phyloP scores from a whole-genome alignment of 2,888 invertebrate genomes.

The Agapetus fuscipes region DNA sequence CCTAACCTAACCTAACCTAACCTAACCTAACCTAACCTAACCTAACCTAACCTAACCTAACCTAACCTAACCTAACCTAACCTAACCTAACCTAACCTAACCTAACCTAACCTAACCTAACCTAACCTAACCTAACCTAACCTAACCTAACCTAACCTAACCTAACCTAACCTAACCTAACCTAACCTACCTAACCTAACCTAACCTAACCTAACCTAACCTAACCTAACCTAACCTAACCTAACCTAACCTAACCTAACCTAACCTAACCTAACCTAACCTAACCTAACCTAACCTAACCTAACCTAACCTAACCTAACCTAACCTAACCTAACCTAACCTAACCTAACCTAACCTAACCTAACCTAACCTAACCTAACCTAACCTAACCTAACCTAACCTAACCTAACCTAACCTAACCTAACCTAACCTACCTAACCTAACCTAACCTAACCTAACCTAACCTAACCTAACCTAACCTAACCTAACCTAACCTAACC shows the following conservation, averaged over 20 bases:
- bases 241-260: conserved; percentile 19
- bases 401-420: conserved; percentile 20
- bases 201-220: conserved; percentile 18
- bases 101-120: conserved; percentile 15
- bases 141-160: conserved; percentile 17
- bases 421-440: too few species aligned
- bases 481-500: conserved; percentile 23
- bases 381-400: conserved; percentile 22
- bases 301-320: conserved; percentile 22
- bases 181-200: too few species aligned
- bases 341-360: conserved; percentile 18
- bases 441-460: conserved; percentile 19
- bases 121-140: conserved; percentile 22
- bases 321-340: too few species aligned
- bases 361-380: conserved; percentile 17
- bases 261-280: conserved; percentile 21
- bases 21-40: background rate
- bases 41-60: background rate
- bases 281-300: conserved; percentile 21
- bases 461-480: too few species aligned
- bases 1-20: background rate
- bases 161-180: conserved; percentile 17
- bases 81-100: background rate
- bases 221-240: conserved; percentile 17
- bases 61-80: background rate